Conservation (phyloP, 2,113 vertebrate species). For the Shinisaurus crocodilurus region DNA sequence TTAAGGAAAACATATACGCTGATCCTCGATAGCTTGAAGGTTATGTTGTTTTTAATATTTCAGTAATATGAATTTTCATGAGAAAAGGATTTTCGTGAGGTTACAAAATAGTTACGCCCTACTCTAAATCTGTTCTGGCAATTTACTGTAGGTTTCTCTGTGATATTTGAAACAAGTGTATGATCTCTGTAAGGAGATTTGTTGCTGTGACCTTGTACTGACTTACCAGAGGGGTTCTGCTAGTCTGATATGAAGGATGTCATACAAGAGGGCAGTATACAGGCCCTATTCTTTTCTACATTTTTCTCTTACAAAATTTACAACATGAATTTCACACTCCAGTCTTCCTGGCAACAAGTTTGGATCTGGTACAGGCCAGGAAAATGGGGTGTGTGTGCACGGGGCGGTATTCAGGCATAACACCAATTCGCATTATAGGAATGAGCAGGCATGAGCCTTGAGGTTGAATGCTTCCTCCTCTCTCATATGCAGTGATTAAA, state of each 20-base stretch:
- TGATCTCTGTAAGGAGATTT: neutral
- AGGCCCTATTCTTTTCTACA: neutral
- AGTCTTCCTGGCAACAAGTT: neutral
- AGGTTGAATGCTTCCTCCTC: neutral
- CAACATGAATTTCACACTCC: neutral
- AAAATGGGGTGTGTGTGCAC: too few species aligned
- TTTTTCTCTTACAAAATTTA: neutral
- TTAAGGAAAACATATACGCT: neutral
- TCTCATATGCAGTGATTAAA: neutral
- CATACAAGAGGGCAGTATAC: neutral
- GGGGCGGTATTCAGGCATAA: neutral
- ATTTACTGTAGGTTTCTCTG: neutral
- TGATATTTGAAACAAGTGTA: neutral
- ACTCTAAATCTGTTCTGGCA: neutral
- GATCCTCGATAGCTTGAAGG: neutral
- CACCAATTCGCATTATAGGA: neutral
- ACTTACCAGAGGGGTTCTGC: neutral
- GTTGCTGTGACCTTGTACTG: neutral
- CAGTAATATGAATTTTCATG: neutral
- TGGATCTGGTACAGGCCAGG: neutral
- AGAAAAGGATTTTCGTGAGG: neutral
- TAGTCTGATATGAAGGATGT: neutral
- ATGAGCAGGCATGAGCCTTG: neutral
- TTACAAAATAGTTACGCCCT: neutral
- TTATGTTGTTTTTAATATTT: neutral